These are phyloP conservation scores for Apamea crenata DNA, from an alignment of 2,888 invertebrate genomes.

Conservation along the genomic window DNA sequence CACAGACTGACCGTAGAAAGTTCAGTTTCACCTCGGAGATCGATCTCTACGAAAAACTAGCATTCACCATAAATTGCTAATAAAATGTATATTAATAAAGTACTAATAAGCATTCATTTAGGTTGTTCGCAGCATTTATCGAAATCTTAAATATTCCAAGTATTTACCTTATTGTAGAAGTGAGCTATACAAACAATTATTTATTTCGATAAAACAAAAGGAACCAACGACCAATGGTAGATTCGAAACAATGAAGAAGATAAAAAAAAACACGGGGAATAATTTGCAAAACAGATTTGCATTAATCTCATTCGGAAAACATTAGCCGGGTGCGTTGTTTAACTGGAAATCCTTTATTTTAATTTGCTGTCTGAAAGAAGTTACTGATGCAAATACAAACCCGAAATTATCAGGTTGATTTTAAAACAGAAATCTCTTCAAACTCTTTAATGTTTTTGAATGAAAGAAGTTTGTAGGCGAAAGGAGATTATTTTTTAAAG, in stretches of 20 bases:
- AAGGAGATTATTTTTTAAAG: too few species aligned
- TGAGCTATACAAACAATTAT: background rate
- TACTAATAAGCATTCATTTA: background rate
- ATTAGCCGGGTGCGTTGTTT: slow-evolving; percentile 73
- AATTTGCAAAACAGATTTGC: slow-evolving; percentile 79
- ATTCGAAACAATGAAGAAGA: background rate
- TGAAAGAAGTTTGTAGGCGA: background rate
- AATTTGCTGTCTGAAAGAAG: slow-evolving; percentile 64
- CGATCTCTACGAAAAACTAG: background rate
- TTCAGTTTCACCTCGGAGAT: background rate
- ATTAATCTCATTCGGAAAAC: slow-evolving; percentile 72
- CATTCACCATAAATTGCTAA: background rate
- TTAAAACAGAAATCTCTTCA: background rate
- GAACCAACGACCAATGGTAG: background rate
- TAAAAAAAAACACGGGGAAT: slow-evolving; percentile 54
- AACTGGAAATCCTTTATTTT: slow-evolving; percentile 70
- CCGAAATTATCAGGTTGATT: slow-evolving; percentile 27
- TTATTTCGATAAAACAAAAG: background rate
- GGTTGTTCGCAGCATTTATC: background rate
- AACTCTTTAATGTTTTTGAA: background rate
- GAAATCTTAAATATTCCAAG: background rate
- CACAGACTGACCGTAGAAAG: background rate
- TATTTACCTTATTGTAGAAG: background rate
- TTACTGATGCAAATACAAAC: slow-evolving; percentile 65
- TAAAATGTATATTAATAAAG: background rate